Conservation (phyloP, 2,797 vertebrate species). For the Argyrosomus regius region DNA sequence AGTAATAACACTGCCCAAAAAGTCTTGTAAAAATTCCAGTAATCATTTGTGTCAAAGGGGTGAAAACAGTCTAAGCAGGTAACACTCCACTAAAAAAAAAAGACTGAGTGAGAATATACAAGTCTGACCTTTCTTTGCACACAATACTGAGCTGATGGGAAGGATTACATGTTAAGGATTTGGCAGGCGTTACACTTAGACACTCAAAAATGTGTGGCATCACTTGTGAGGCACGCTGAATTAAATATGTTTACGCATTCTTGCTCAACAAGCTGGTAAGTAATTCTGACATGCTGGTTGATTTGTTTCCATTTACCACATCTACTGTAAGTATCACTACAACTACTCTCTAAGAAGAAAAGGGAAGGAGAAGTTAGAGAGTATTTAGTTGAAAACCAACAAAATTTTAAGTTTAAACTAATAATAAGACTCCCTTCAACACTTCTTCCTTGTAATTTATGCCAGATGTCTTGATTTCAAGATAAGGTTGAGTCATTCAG, state of each 20-base stretch:
- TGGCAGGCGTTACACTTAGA: slow-evolving; percentile 6
- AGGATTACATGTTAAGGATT: slow-evolving; percentile 25
- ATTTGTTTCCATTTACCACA: not conserved
- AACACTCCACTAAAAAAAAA: slow-evolving; percentile 23
- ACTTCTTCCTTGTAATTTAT: not conserved
- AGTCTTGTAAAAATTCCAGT: not conserved
- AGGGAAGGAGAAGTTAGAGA: not conserved
- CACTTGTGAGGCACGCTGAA: slow-evolving; percentile 19
- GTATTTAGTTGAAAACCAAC: not conserved
- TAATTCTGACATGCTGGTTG: not conserved
- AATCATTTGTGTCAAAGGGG: not conserved
- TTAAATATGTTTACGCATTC: not conserved
- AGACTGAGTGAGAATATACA: slow-evolving; percentile 12
- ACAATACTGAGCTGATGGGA: slow-evolving; percentile 31
- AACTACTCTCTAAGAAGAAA: not conserved
- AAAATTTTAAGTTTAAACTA: not conserved
- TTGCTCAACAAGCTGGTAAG: slow-evolving; percentile 15
- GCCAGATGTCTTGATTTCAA: slow-evolving; percentile 3
- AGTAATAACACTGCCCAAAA: not conserved
- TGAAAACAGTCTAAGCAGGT: slow-evolving; percentile 18
- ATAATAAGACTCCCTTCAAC: not conserved
- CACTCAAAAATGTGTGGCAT: slow-evolving; percentile 39
- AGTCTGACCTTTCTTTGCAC: slow-evolving; percentile 21
- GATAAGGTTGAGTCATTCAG: slow-evolving; percentile 12
- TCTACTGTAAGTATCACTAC: not conserved